A percentile compares a stretch with the other conserved stretches of the same genome.
Conservation (phyloP, 2,113 vertebrate species). For the Brachirus orientalis region DNA sequence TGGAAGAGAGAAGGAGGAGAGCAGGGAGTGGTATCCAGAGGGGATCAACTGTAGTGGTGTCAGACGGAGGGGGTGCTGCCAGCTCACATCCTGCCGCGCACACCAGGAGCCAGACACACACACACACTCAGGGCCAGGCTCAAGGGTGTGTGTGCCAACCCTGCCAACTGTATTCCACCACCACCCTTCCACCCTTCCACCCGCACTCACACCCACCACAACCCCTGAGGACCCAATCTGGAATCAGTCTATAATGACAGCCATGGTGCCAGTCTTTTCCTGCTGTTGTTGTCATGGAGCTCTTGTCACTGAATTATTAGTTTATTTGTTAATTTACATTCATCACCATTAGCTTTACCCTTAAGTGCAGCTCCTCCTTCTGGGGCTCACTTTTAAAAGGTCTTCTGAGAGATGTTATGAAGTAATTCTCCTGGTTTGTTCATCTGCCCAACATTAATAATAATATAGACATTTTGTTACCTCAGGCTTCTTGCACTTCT, state of each 20-base stretch:
- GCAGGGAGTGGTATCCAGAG: constrained; percentile 58
- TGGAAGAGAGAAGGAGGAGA: constrained; percentile 24
- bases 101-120: constrained; percentile 53
- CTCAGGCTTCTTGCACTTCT: too few species aligned
- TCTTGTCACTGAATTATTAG: constrained; percentile 17
- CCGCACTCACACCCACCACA: constrained; percentile 10
- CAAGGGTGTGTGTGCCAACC: constrained; percentile 35
- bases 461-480: too few species aligned
- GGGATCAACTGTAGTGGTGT: constrained; percentile 68
- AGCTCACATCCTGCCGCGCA: constrained; percentile 51
- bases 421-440: too few species aligned
- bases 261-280: constrained; percentile 38
- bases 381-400: too few species aligned
- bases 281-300: constrained; percentile 31
- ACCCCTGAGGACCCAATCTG: constrained; percentile 65
- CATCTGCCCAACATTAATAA: too few species aligned
- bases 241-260: constrained; percentile 40
- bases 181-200: background rate
- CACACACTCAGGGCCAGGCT: constrained; percentile 39
- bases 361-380: too few species aligned
- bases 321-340: too few species aligned
- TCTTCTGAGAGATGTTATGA: too few species aligned
- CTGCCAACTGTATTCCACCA: constrained; percentile 54
- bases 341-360: too few species aligned
- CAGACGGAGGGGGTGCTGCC: constrained; percentile 60